phyloP scores from a whole-genome alignment of 1,140 invertebrate genomes.

The Vanessa tameamea region DNA sequence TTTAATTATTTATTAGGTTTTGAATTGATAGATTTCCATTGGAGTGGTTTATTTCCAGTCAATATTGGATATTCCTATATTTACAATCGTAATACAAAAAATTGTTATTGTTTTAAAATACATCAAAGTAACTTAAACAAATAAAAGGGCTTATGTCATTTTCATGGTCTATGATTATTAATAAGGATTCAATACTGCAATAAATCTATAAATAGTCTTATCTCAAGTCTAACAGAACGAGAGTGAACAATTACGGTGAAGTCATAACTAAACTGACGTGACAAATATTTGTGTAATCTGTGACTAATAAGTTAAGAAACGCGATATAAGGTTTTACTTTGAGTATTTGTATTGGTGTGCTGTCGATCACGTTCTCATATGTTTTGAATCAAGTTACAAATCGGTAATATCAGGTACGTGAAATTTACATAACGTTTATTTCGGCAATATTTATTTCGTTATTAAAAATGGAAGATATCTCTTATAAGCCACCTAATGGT shows the following conservation, averaged over 20 bases:
- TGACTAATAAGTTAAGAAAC: slow-evolving; percentile 38
- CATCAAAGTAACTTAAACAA: background rate
- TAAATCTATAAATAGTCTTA: slow-evolving; percentile 3
- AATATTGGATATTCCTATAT: too few species aligned
- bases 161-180: slow-evolving; percentile 2
- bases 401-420: too few species aligned
- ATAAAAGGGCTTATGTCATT: slow-evolving; percentile 2
- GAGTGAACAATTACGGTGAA: slow-evolving; percentile 46
- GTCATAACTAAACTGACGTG: slow-evolving; percentile 43
- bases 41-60: too few species aligned
- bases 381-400: too few species aligned
- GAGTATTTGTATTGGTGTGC: background rate
- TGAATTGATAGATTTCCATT: too few species aligned
- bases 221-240: slow-evolving; percentile 30
- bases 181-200: background rate
- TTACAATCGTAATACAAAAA: too few species aligned
- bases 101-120: too few species aligned
- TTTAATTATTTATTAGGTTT: too few species aligned
- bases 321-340: background rate
- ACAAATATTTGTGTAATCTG: slow-evolving; percentile 52
- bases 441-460: too few species aligned
- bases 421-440: too few species aligned
- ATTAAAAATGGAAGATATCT: too few species aligned
- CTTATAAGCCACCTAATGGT: too few species aligned
- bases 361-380: slow-evolving; percentile 3